Conservation (phyloP, 2,888 invertebrate species). For the Mythimna albipuncta region DNA sequence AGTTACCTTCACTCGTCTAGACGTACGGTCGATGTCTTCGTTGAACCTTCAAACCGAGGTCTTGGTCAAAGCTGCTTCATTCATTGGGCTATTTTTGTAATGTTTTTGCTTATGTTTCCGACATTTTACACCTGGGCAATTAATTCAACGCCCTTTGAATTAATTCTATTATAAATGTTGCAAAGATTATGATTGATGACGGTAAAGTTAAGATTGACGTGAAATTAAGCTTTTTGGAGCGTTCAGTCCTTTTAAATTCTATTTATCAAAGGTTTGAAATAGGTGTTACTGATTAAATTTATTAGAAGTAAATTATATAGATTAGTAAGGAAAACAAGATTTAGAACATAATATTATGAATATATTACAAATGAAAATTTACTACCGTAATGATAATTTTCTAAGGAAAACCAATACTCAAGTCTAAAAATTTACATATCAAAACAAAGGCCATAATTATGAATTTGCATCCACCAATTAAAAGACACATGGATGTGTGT, state of each 20-base stretch:
- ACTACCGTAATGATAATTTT: no score
- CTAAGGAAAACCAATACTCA: no score
- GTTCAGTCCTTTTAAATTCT: background rate
- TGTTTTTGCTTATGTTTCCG: slow-evolving; percentile 49
- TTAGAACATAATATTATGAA: no score
- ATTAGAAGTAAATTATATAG: background rate
- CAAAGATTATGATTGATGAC: slow-evolving; percentile 17
- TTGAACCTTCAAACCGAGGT: slow-evolving; percentile 64
- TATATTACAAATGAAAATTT: no score
- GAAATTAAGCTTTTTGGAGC: background rate
- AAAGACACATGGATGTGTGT: no score
- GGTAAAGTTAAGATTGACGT: background rate
- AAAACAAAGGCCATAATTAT: background rate
- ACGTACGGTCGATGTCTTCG: slow-evolving; percentile 71
- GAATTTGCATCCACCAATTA: background rate
- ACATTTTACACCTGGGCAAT: slow-evolving; percentile 57
- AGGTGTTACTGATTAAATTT: no score
- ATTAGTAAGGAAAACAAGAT: no score
- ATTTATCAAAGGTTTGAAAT: no score
- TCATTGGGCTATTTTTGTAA: slow-evolving; percentile 60
- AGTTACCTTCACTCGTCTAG: slow-evolving; percentile 54
- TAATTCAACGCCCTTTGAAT: slow-evolving; percentile 55
- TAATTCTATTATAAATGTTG: slow-evolving; percentile 28
- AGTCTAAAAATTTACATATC: no score
- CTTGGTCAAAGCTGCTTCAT: slow-evolving; percentile 61